Evolutionary conservation across 2,797 vertebrate genomes (phyloP).

Genomic region (Cossypha polioptera): DNA sequence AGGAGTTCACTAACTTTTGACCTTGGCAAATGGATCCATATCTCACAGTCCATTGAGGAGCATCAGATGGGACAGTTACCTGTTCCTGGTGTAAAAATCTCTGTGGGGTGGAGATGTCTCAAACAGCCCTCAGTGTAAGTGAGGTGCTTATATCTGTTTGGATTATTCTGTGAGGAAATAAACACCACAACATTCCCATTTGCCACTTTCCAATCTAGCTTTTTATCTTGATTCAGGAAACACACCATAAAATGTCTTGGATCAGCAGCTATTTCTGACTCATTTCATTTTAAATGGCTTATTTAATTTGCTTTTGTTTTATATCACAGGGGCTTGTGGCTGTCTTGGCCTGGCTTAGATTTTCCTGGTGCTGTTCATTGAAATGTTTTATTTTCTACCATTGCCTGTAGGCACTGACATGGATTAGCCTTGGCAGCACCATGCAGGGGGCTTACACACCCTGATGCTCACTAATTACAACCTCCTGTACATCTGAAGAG

Average conservation of each 20-base stretch:
- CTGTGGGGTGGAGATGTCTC: background rate
- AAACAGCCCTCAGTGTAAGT: background rate
- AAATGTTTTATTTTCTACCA: slow-evolving; percentile 34
- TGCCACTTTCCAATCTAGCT: background rate
- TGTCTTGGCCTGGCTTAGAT: slow-evolving; percentile 8
- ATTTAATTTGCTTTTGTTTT: background rate
- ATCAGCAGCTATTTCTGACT: background rate
- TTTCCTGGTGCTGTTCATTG: background rate
- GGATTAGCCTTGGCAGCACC: slow-evolving; percentile 53
- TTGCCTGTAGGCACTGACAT: slow-evolving; percentile 29
- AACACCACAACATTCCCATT: background rate
- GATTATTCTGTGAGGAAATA: background rate
- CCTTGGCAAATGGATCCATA: background rate
- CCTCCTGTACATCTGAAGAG: slow-evolving; percentile 28
- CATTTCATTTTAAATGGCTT: background rate
- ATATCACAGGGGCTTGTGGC: background rate
- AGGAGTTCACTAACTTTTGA: background rate
- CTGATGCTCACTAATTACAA: slow-evolving; percentile 61
- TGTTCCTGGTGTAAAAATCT: background rate
- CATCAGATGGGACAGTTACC: background rate
- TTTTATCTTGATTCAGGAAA: background rate
- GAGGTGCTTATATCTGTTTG: background rate
- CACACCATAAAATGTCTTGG: background rate
- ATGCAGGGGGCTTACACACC: slow-evolving; percentile 2
- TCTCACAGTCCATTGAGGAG: background rate